phyloP scores from a whole-genome alignment of 2,797 vertebrate species.

The Podargus strigoides region DNA sequence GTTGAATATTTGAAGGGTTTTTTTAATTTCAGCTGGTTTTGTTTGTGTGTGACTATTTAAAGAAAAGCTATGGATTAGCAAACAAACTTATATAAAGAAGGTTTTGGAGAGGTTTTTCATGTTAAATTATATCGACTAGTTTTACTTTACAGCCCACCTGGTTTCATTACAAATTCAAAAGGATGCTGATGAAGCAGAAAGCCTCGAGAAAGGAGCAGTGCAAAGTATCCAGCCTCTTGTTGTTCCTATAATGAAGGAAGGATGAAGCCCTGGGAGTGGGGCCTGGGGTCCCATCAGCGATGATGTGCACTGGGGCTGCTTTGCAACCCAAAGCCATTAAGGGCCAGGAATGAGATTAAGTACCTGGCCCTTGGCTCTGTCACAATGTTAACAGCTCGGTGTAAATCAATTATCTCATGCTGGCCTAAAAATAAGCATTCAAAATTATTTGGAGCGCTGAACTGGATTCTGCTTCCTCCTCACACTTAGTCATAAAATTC shows the following conservation, averaged over 20 bases:
- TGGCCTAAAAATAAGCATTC: constrained; percentile 35
- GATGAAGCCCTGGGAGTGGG: neutral
- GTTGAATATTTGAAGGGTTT: neutral
- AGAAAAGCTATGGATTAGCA: neutral
- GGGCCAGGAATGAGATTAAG: neutral
- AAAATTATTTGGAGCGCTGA: neutral
- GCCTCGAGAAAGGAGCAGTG: neutral
- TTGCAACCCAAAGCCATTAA: rapidly evolving
- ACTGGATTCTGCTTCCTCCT: constrained; percentile 38
- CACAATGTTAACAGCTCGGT: neutral
- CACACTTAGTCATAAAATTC: constrained; percentile 19
- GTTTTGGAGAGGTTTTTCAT: neutral
- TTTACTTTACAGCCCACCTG: neutral
- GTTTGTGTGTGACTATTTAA: neutral
- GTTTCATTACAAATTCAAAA: neutral
- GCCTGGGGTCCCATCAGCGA: neutral
- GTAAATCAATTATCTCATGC: neutral
- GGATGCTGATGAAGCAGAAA: neutral
- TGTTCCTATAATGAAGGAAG: neutral
- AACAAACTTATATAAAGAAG: neutral
- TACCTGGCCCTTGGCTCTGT: neutral
- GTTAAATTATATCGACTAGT: neutral
- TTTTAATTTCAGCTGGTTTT: neutral
- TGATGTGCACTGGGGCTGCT: rapidly evolving
- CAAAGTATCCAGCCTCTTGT: too few species aligned